phyloP scores from a whole-genome alignment of 2,797 vertebrate species.

The Oreochromis mossambicus region DNA sequence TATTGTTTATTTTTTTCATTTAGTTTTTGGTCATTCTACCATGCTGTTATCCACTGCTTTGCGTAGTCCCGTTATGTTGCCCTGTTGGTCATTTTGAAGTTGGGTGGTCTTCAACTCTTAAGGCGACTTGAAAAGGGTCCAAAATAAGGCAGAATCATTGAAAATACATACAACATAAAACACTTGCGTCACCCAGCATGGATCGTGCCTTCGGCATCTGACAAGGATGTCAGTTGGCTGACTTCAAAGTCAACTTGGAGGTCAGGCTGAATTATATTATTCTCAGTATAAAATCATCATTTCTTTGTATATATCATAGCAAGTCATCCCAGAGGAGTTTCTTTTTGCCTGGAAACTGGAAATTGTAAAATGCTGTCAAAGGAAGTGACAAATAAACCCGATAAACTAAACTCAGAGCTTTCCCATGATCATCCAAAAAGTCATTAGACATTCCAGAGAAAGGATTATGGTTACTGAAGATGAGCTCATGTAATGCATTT shows the following conservation, averaged over 20 bases:
- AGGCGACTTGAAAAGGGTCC: not conserved
- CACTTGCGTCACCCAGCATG: not conserved
- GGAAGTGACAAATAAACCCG: not conserved
- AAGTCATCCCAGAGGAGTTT: not conserved
- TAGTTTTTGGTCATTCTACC: not conserved
- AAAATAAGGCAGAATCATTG: not conserved
- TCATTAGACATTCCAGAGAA: not conserved
- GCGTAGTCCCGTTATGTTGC: fast-evolving
- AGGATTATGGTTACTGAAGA: not conserved
- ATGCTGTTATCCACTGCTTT: not conserved
- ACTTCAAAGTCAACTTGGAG: not conserved
- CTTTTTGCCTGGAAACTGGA: not conserved
- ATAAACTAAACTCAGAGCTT: not conserved
- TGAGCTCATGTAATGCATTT: not conserved
- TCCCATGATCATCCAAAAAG: fast-evolving
- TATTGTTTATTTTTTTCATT: not conserved
- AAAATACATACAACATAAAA: fast-evolving
- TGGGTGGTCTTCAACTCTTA: not conserved
- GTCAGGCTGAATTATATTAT: not conserved
- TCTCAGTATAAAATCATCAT: not conserved
- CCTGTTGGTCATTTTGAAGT: not conserved
- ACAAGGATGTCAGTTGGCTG: not conserved
- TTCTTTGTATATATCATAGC: not conserved
- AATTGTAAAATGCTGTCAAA: not conserved
- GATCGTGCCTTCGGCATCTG: not conserved